phyloP scores from a whole-genome alignment of 2,113 vertebrate species.

The Perca fluviatilis region DNA sequence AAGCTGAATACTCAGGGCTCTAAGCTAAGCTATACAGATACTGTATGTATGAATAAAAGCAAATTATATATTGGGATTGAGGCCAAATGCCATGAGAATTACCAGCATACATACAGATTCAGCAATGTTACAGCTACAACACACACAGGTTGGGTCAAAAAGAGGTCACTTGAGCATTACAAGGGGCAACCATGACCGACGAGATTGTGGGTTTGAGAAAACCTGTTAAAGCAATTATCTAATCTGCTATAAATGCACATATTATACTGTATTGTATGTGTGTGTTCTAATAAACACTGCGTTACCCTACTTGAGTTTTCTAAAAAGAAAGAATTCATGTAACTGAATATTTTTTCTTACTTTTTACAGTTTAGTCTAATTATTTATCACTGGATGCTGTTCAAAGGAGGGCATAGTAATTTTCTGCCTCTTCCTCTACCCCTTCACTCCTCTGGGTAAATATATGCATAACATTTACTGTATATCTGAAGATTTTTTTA shows the following conservation, averaged over 20 bases:
- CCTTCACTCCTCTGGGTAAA: background rate
- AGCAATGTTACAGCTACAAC: background rate
- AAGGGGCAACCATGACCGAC: constrained; percentile 8
- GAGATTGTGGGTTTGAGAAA: constrained; percentile 21
- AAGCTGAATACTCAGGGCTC: constrained; percentile 1
- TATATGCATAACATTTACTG: background rate
- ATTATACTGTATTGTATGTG: background rate
- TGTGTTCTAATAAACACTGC: background rate
- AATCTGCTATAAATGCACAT: constrained; percentile 17
- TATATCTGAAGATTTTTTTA: background rate
- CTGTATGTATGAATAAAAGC: constrained; percentile 11
- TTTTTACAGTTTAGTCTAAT: background rate
- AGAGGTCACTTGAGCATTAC: constrained; percentile 9
- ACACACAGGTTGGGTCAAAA: constrained; percentile 19
- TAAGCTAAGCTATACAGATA: constrained; percentile 3
- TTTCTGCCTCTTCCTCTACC: background rate
- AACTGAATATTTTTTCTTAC: background rate
- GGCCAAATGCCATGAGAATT: constrained; percentile 37
- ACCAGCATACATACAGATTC: background rate
- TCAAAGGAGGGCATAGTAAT: background rate
- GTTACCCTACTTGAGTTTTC: background rate
- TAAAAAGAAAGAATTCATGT: background rate
- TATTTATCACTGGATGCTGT: background rate
- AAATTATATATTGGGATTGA: constrained; percentile 30
- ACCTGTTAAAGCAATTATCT: constrained; percentile 11